A percentile compares a stretch with the other conserved stretches of the same genome.
These are phyloP conservation scores for Drosophila testacea DNA, from an alignment of 2,888 invertebrate genomes.

Conservation along the genomic window DNA sequence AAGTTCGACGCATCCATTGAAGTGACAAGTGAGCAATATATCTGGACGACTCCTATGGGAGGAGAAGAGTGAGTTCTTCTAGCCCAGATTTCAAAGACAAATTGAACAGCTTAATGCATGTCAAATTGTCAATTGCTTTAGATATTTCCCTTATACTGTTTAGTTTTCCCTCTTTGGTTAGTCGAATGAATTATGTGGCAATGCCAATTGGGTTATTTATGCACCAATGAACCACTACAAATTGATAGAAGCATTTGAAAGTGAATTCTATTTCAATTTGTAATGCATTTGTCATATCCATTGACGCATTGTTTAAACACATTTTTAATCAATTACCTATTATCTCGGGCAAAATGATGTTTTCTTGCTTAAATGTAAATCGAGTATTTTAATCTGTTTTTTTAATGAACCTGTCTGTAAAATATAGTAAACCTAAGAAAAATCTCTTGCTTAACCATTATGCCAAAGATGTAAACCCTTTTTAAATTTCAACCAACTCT, in stretches of 20 bases:
- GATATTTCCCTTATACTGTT: slow-evolving; percentile 27
- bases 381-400: too few species aligned
- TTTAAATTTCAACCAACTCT: too few species aligned
- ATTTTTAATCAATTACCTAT: background rate
- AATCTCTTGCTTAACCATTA: too few species aligned
- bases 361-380: too few species aligned
- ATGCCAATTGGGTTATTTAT: slow-evolving; percentile 25
- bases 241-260: slow-evolving; percentile 25
- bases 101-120: slow-evolving; percentile 74
- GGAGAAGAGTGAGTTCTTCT: background rate
- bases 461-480: too few species aligned
- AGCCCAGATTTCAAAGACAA: slow-evolving; percentile 64
- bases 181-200: slow-evolving; percentile 58
- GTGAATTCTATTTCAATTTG: slow-evolving; percentile 1
- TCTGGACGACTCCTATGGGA: slow-evolving; percentile 43
- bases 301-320: background rate
- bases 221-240: slow-evolving; percentile 18
- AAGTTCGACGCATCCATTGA: slow-evolving; percentile 58
- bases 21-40: slow-evolving; percentile 80
- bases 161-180: slow-evolving; percentile 25
- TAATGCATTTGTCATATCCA: background rate
- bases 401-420: too few species aligned
- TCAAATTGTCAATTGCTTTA: slow-evolving; percentile 69
- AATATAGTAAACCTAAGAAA: too few species aligned
- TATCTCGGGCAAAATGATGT: too few species aligned